Evolutionary conservation across 2,888 invertebrate species (phyloP), one percentile per base, ranked within the genome.

Genomic region (Fragum fragum): DNA sequence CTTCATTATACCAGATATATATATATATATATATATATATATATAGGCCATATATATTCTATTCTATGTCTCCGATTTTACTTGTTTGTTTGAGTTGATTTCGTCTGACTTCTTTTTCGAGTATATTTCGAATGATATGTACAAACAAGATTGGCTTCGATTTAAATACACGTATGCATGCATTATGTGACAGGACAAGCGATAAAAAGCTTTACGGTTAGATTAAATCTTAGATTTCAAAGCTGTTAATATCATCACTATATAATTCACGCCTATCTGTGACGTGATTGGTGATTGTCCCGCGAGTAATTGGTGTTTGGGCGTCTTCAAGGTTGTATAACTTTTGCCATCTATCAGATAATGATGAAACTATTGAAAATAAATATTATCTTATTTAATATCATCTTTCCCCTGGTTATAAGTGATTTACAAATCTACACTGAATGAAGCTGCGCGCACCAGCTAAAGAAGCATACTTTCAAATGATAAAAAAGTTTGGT

Each of bases 181-280:
- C 59, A 23, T 6, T 9, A 59, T 59, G 26, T 59, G 59, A 59
- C 59, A 59, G 14, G 18, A 28, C 23, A 57, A 57, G 57, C 26
- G 57, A 57, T 57, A 7, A 57, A 57, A 57, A 26, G 7, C 57
- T 14, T 18, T 9, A 57, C 57, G 57, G 7, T 61, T 5, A 6
- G 32, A 57, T 28, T 9, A 7, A 18, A 61, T 61, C 29, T 61
- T 5, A 29, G 32, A 29, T 32, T 32, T 29, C 2, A 16, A 57
- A 3, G 26, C 26, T 14, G 23, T 7, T 18, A 21, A 57, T 14
- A 21, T 23, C 3, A n/a, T 57, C 26, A 16, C n/a, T 3, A 14
- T 57, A 26, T 57, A 6, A 3, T 26, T 26, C 23, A 57, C 57
- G 5, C 57, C 18, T 57, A 21, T 57, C 7, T 23, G 23, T 26